These are phyloP conservation scores for Nomia melanderi DNA, from an alignment of 1,140 invertebrate species.

Conservation along the genomic window DNA sequence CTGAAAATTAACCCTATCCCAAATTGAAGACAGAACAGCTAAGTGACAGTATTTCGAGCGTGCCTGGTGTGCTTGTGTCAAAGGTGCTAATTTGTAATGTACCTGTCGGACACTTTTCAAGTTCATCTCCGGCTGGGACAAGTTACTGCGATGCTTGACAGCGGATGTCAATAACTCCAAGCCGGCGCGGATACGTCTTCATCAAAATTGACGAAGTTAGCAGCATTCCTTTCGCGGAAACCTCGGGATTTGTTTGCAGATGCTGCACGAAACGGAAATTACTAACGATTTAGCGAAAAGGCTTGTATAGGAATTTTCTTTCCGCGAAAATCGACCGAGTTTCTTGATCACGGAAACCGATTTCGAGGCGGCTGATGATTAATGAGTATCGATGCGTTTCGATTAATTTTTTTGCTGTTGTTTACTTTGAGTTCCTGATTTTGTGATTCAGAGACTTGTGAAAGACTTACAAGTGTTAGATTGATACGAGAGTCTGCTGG, in stretches of 20 bases:
- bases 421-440: not conserved
- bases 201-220: constrained; percentile 47
- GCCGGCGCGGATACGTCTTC: constrained; percentile 8
- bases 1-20: not conserved
- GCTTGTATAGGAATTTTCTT: not conserved
- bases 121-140: constrained; percentile 13
- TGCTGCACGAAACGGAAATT: constrained; percentile 31
- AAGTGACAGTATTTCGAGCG: not conserved
- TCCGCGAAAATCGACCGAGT: not conserved
- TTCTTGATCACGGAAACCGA: not conserved
- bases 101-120: constrained; percentile 11
- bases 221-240: constrained; percentile 13
- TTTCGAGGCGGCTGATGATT: constrained; percentile 3
- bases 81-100: constrained; percentile 29
- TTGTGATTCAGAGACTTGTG: too few relatives aligned
- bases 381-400: not conserved
- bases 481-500: too few relatives aligned
- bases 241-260: constrained; percentile 35
- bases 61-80: not conserved
- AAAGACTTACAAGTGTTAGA: too few relatives aligned
- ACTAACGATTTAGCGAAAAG: constrained; percentile 13
- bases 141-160: constrained; percentile 23
- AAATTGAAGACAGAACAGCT: not conserved
- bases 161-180: constrained; percentile 1
- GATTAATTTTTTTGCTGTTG: not conserved